These are phyloP conservation scores for Pammene fasciana DNA, from an alignment of 2,888 invertebrate genomes.

Conservation along the genomic window DNA sequence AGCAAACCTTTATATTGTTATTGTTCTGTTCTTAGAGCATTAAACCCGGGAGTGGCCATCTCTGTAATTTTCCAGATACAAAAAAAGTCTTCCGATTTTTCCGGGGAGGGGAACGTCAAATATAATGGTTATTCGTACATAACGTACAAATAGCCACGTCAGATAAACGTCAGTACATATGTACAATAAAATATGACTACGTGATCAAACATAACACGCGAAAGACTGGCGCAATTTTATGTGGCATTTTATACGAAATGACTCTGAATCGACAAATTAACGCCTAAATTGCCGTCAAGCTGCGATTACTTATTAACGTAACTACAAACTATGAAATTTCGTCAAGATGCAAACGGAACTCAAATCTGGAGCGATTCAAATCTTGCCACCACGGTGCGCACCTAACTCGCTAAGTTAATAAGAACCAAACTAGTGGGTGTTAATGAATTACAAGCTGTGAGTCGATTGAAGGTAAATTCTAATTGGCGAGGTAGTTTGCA, in stretches of 20 bases:
- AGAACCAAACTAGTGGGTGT: constrained; percentile 25
- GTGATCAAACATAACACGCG: too few species aligned
- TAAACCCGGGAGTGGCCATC: too few species aligned
- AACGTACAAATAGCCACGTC: too few species aligned
- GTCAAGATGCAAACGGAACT: constrained; percentile 7
- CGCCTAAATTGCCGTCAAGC: neutral
- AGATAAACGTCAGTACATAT: too few species aligned
- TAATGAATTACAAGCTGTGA: constrained; percentile 11
- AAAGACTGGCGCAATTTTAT: too few species aligned
- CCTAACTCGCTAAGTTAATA: constrained; percentile 37
- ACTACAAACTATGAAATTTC: constrained; percentile 4
- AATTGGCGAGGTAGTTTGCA: neutral
- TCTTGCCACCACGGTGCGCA: constrained; percentile 12
- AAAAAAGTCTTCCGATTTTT: too few species aligned
- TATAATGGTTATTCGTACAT: too few species aligned
- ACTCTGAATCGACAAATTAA: neutral
- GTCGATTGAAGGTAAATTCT: neutral
- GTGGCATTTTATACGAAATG: neutral
- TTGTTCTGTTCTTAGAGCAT: too few species aligned
- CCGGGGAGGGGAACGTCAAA: too few species aligned
- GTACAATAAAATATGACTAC: too few species aligned
- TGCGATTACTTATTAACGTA: neutral
- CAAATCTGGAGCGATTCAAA: constrained; percentile 28
- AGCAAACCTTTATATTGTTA: too few species aligned
- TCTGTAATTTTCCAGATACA: too few species aligned